Conservation (phyloP, 2,113 vertebrate species). For the Brachirus orientalis region DNA sequence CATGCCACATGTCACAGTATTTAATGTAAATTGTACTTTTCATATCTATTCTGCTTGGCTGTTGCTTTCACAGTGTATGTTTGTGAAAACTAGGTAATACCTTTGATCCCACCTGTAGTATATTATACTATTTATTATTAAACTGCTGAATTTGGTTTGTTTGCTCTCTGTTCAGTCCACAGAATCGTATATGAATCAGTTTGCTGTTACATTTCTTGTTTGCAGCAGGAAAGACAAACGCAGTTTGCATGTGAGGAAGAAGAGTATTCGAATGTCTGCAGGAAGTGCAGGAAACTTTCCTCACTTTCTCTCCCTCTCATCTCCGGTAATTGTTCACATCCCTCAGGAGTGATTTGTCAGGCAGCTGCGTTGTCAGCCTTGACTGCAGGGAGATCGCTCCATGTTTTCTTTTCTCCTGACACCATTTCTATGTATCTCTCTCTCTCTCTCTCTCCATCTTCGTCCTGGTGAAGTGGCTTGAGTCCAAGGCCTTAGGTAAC, state of each 20-base stretch:
- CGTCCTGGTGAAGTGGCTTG: slow-evolving; percentile 29
- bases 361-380: slow-evolving; percentile 29
- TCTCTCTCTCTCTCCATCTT: slow-evolving; percentile 31
- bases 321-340: slow-evolving; percentile 56
- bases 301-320: slow-evolving; percentile 33
- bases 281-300: not conserved
- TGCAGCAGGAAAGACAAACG: too few species aligned
- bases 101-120: too few species aligned
- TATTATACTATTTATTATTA: too few species aligned
- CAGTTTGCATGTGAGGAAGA: too few species aligned
- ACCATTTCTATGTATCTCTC: slow-evolving; percentile 20
- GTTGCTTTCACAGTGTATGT: not conserved
- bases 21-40: not conserved
- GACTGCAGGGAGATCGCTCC: slow-evolving; percentile 41
- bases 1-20: too few species aligned
- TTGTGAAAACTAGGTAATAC: slow-evolving; percentile 2
- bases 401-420: slow-evolving; percentile 45
- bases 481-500: slow-evolving; percentile 59
- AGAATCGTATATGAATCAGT: too few species aligned
- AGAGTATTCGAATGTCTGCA: not conserved
- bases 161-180: too few species aligned
- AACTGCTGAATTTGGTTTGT: too few species aligned
- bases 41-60: not conserved
- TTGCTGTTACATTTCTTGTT: too few species aligned
- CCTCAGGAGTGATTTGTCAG: slow-evolving; percentile 41